Conservation (phyloP, 2,888 invertebrate species). For the Entomobrya multifasciata region DNA sequence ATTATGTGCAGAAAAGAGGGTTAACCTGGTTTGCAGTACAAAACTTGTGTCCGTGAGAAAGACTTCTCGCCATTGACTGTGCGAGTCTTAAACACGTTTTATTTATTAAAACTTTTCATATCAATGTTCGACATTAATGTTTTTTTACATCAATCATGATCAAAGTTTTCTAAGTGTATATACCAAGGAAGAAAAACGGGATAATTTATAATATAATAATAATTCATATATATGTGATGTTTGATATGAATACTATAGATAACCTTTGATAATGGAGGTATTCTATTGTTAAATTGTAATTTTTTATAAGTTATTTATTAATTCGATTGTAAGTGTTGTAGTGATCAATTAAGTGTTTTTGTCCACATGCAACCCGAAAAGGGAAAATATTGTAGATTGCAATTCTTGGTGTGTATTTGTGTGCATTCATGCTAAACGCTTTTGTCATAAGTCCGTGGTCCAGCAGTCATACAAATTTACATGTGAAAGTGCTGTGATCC, state of each 20-base stretch:
- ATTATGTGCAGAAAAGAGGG: constrained; percentile 53
- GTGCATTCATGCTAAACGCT: too few relatives aligned
- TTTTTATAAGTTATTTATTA: constrained; percentile 7
- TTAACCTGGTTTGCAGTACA: constrained; percentile 71
- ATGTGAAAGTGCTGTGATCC: background rate
- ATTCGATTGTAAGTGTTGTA: background rate
- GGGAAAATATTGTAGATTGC: too few relatives aligned
- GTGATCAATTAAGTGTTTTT: too few relatives aligned
- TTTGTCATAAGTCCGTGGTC: too few relatives aligned
- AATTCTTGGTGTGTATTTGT: too few relatives aligned
- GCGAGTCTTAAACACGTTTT: constrained; percentile 24
- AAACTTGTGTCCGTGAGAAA: constrained; percentile 70
- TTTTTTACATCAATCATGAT: constrained; percentile 9
- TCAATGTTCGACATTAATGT: background rate
- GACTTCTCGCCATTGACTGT: constrained; percentile 32
- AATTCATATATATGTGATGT: constrained; percentile 15
- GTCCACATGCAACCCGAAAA: too few relatives aligned
- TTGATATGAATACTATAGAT: too few relatives aligned
- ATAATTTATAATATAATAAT: too few relatives aligned
- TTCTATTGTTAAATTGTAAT: background rate
- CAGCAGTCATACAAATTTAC: too few relatives aligned
- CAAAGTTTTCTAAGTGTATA: constrained; percentile 1
- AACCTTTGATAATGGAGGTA: too few relatives aligned
- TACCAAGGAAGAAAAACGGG: background rate
- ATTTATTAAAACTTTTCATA: constrained; percentile 19